Percentiles rank a stretch among this genome's conserved stretches.
Evolutionary conservation across 1,140 invertebrate genomes (phyloP).

Genomic region (Charaxes varanes): DNA sequence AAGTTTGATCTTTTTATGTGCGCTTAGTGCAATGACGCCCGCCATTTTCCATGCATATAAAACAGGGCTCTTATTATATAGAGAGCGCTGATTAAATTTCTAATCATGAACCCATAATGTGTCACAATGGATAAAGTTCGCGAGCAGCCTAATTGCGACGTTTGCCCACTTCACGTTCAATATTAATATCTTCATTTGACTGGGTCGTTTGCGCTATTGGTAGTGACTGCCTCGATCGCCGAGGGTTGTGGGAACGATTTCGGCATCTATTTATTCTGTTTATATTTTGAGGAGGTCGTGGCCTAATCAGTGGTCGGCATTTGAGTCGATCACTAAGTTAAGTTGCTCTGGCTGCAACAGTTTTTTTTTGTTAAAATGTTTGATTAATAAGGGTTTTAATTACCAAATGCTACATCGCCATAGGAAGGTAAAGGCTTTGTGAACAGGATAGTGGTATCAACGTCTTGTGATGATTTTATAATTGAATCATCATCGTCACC

Average conservation of each 20-base stretch:
- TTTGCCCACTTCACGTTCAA: slow-evolving; percentile 5
- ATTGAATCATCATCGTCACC: slow-evolving; percentile 83
- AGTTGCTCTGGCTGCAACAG: no score
- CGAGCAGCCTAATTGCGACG: slow-evolving; percentile 6
- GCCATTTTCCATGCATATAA: neutral
- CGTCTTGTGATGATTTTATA: slow-evolving; percentile 89
- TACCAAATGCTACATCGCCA: slow-evolving; percentile 77
- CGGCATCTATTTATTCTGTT: neutral
- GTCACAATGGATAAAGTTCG: slow-evolving; percentile 31
- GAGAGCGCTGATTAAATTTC: slow-evolving; percentile 21
- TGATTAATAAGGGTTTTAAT: slow-evolving; percentile 25
- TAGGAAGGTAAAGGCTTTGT: slow-evolving; percentile 83
- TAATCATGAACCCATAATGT: slow-evolving; percentile 37
- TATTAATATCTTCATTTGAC: slow-evolving; percentile 5
- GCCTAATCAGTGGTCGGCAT: no score
- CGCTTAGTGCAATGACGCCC: no score
- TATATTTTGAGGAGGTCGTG: no score
- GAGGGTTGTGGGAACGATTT: no score
- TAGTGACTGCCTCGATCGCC: no score
- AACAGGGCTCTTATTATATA: neutral
- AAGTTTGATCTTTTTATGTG: no score
- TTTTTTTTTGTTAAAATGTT: neutral
- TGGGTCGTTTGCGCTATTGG: no score
- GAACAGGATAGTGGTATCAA: slow-evolving; percentile 94
- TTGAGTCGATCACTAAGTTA: no score